Evolutionary conservation across 2,113 vertebrate species (phyloP), one percentile per base, ranked within the genome.

Genomic region (Genyomyrus donnyi): DNA sequence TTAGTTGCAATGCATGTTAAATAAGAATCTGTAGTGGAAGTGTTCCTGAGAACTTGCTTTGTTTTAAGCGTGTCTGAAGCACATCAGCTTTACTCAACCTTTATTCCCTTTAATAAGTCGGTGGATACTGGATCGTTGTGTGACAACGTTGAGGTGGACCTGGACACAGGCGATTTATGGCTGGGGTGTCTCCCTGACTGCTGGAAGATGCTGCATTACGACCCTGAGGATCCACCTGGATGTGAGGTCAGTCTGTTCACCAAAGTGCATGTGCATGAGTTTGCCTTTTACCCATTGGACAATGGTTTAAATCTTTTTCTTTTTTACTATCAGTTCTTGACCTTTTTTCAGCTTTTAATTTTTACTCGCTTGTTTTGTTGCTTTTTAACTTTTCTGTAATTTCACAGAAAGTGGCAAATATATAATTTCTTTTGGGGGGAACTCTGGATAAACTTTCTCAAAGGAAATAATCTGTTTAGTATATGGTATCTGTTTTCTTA

Each of bases 111-210:
- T 80, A 17, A 39, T 17, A 21, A 99, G 98, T 92, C 91, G 0
- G 92, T 99, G 62, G 93, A 95, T 11, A 90, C 98, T 89, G 96
- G 93, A 46, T 97, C 97, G 0, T 89, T 97, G 3, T 92, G 94
- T 0, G 98, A 99, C 94, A 99, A 99, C 62, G 84, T 99, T 27
- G 97, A 94, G 77, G 91, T 99, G 35, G 97, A 99, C 52, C 95
- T 93, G 39, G 90, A 92, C 53, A 97, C 96, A 0, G 98, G 97
- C 66, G 98, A 99, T 89, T 91, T 99, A 91, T 98, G 96, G 97
- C 9, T 93, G 86, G 98, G 97, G 50, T 97, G 97, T 91, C 97
- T 97, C 92, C 97, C 97, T 6, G 96, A 97, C 80, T 95, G 6
- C 53, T 92, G 93, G 93, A 99, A 97, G 91, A 0, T 95, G 0